These are phyloP conservation scores for Lasius fuliginosus DNA, from an alignment of 2,888 invertebrate genomes.

Conservation along the genomic window DNA sequence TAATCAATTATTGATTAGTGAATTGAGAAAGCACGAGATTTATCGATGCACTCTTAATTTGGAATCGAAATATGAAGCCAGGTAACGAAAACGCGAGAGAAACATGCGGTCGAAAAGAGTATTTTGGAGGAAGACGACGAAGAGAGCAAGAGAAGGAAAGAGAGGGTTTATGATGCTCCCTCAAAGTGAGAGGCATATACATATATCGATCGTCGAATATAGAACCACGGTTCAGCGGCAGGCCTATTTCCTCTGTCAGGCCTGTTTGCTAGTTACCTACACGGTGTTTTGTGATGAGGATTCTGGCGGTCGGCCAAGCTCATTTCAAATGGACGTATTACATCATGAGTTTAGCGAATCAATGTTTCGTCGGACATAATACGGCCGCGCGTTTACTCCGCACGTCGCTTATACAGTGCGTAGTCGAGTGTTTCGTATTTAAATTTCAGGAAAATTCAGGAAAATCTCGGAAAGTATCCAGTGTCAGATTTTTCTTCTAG, in stretches of 20 bases:
- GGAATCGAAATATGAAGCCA: slow-evolving; percentile 8
- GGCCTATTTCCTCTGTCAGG: slow-evolving; percentile 83
- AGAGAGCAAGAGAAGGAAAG: slow-evolving; percentile 44
- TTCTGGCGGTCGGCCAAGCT: slow-evolving; percentile 83
- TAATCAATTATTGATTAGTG: slow-evolving; percentile 10
- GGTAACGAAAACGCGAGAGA: slow-evolving; percentile 11
- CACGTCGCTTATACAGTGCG: not conserved
- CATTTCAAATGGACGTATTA: slow-evolving; percentile 85
- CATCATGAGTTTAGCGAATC: slow-evolving; percentile 85
- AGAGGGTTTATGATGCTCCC: slow-evolving; percentile 68
- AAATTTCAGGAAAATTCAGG: not conserved
- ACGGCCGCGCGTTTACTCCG: slow-evolving; percentile 5
- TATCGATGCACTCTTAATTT: slow-evolving; percentile 46
- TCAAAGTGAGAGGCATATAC: slow-evolving; percentile 75
- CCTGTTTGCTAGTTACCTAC: slow-evolving; percentile 82
- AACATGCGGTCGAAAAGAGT: slow-evolving; percentile 23
- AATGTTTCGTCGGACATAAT: slow-evolving; percentile 81
- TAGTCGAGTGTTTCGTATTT: not conserved
- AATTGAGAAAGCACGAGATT: slow-evolving; percentile 15
- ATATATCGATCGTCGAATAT: slow-evolving; percentile 81
- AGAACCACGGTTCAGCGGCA: slow-evolving; percentile 78
- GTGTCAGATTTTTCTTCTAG: not conserved
- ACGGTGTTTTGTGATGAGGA: slow-evolving; percentile 82
- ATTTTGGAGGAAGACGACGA: not conserved
- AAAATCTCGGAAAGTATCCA: not conserved